Percentiles rank a stretch among this genome's conserved stretches.
Evolutionary conservation across 2,888 invertebrate genomes (phyloP).

Genomic region (Eupithecia abbreviata): DNA sequence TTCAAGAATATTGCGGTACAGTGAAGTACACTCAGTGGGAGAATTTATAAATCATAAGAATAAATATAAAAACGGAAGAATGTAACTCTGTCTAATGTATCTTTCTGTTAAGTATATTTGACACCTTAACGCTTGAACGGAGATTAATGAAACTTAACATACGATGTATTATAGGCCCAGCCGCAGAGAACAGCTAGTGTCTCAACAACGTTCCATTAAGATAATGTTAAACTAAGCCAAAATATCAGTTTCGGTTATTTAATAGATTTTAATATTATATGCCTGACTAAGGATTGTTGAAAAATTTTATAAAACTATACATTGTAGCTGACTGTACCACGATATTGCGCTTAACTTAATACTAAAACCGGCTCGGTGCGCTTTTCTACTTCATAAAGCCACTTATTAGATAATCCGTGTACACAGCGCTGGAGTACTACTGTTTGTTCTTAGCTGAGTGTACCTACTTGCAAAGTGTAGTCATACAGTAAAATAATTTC

Average conservation of each 20-base stretch:
- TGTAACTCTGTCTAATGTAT: too few species aligned
- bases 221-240: background rate
- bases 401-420: slow-evolving; percentile 48
- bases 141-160: background rate
- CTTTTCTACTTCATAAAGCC: slow-evolving; percentile 52
- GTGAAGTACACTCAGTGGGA: slow-evolving; percentile 22
- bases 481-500: too few species aligned
- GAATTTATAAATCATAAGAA: background rate
- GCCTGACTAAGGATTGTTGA: background rate
- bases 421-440: background rate
- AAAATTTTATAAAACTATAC: background rate
- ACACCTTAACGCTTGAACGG: background rate
- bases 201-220: too few species aligned
- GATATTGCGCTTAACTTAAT: slow-evolving; percentile 25
- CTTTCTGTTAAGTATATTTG: background rate
- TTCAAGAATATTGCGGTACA: slow-evolving; percentile 47
- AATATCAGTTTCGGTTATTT: too few species aligned
- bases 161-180: too few species aligned
- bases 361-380: slow-evolving; percentile 15
- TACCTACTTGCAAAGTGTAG: background rate
- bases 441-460: slow-evolving; percentile 5
- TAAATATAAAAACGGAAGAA: background rate
- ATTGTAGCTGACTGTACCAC: slow-evolving; percentile 15
- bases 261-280: too few species aligned
- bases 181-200: background rate